phyloP scores from a whole-genome alignment of 2,888 invertebrate genomes.

The Melanophora roralis region DNA sequence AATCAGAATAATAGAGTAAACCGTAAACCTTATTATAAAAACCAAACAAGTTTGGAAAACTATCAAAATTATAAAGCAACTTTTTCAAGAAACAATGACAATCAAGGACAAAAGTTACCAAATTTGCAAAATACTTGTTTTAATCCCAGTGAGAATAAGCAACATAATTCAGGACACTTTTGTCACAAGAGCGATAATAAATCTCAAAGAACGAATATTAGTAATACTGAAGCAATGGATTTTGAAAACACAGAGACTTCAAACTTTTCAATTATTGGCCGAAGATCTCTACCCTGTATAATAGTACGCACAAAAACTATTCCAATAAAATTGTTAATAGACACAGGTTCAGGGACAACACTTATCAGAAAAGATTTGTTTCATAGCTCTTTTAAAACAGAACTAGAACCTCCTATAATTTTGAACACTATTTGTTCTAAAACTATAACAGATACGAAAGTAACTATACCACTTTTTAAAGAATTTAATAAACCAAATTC shows the following conservation, averaged over 20 bases:
- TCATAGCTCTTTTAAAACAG: background rate
- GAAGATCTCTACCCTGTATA: constrained; percentile 35
- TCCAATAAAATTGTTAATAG: constrained; percentile 30
- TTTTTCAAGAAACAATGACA: too few species aligned
- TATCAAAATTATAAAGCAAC: too few species aligned
- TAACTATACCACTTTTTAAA: constrained; percentile 22
- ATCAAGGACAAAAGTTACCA: too few species aligned
- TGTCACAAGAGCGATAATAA: background rate
- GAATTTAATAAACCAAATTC: constrained; percentile 2
- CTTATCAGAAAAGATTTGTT: constrained; percentile 26
- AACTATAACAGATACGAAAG: background rate
- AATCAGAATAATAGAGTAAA: too few species aligned
- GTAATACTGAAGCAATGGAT: constrained; percentile 1
- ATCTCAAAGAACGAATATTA: background rate
- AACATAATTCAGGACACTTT: too few species aligned
- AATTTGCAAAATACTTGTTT: too few species aligned
- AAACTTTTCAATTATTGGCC: constrained; percentile 32
- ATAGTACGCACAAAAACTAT: constrained; percentile 17
- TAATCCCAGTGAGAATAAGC: too few species aligned
- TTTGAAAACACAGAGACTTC: background rate
- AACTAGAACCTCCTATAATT: constrained; percentile 16
- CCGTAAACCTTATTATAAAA: too few species aligned
- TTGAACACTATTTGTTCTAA: constrained; percentile 30
- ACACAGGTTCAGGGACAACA: constrained; percentile 28
- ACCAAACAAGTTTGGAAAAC: too few species aligned